Base-by-base conservation (phyloP, 2,113 vertebrate genomes). In the Tachysurus fulvidraco region DNA sequence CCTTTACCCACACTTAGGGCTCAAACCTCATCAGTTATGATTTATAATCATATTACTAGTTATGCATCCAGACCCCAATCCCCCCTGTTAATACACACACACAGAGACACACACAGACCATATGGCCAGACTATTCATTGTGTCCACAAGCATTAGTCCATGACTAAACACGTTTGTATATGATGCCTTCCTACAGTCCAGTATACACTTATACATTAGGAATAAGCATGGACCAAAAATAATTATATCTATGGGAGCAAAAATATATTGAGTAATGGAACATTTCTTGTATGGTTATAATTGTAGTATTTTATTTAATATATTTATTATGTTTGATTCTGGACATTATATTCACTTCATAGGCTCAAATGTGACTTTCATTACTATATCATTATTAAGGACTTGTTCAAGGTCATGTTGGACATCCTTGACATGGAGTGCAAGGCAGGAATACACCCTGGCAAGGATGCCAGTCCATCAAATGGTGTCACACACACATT, bases 11-110 rank as follows among this genome's bases (percentile, higher is more conserved):
- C 82, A 55, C 7, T 64, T 73, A 73, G 52, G 23, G 74, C 19
- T 84, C 41, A 50, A n/a, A 85, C 41, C 69, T 85, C 83, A 87
- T 84, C 71, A 87, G 55, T 44, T 55, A 81, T 25, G 78, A 81
- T 81, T 81, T 81, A 79, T 79, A 57, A 60, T 60, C 65, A 55
- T 67, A 16, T 76, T 41, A 25, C 36, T 36, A 14, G 25, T 59
- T 77, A 83, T 55, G 83, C 57, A 83, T 16, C 28, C 9, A 54
- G 14, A 14, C 76, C 50, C 52, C 21, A 23, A 5, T n/a, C 7
- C 46, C 36, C 46, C 46, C 5, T 50, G 46, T 50, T 28, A 67
- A 71, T 6, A 60, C 71, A 28, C 11, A 52, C 9, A 28, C 54
- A 77, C 28, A 44, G 54, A 36, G 41, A 30, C 57, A 55, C 65